Conservation (phyloP, 2,888 invertebrate species). For the Drosophila stalkeri region DNA sequence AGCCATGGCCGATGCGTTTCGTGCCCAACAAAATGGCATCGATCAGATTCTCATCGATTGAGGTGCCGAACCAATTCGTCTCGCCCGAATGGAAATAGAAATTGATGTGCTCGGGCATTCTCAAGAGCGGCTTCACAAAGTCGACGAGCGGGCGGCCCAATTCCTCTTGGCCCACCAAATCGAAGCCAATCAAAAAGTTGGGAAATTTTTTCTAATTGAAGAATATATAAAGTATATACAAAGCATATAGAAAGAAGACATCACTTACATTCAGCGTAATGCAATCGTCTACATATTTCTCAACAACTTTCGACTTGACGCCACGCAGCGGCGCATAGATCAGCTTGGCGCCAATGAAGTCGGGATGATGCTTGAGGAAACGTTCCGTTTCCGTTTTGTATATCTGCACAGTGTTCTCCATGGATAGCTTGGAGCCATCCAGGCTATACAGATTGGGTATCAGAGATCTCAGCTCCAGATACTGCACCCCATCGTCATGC, state of each 20-base stretch:
- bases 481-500: slow-evolving; percentile 89
- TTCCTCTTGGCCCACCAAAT: slow-evolving; percentile 93
- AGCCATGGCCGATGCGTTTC: slow-evolving; percentile 92
- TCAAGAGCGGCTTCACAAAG: slow-evolving; percentile 87
- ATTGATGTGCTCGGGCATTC: slow-evolving; percentile 86
- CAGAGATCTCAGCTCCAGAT: slow-evolving; percentile 89
- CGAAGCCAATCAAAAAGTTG: slow-evolving; percentile 91
- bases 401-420: slow-evolving; percentile 86
- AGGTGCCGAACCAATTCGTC: slow-evolving; percentile 90
- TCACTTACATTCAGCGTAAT: slow-evolving; percentile 73
- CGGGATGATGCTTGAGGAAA: slow-evolving; percentile 87
- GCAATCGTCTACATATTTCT: slow-evolving; percentile 85
- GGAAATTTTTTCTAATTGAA: slow-evolving; percentile 86
- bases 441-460: slow-evolving; percentile 88
- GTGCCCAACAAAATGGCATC: slow-evolving; percentile 91
- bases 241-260: too few species aligned
- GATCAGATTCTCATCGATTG: slow-evolving; percentile 90
- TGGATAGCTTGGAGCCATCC: slow-evolving; percentile 86
- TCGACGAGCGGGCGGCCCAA: slow-evolving; percentile 88
- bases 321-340: slow-evolving; percentile 89
- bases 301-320: slow-evolving; percentile 84
- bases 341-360: slow-evolving; percentile 89
- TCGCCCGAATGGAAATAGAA: slow-evolving; percentile 94
- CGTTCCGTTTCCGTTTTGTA: slow-evolving; percentile 87
- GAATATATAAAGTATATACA: too few species aligned